phyloP scores from a whole-genome alignment of 2,113 vertebrate genomes.

The Camelus bactrianus region DNA sequence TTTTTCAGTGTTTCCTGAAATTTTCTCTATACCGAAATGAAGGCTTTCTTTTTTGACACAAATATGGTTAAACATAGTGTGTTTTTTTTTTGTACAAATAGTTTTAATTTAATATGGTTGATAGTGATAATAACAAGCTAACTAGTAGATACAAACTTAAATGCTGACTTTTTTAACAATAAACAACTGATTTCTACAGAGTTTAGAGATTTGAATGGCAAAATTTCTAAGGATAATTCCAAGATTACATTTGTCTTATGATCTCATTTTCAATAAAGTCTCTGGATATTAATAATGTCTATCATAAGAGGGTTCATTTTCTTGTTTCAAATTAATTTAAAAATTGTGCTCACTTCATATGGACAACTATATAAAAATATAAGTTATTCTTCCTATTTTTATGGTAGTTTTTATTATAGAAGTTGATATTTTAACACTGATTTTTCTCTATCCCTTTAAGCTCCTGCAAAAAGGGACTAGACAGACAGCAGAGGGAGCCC shows the following conservation, averaged over 20 bases:
- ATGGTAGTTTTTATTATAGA: slow-evolving; percentile 36
- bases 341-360: slow-evolving; percentile 32
- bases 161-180: not conserved
- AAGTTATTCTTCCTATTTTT: slow-evolving; percentile 29
- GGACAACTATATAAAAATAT: not conserved
- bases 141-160: not conserved
- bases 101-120: not conserved
- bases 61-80: not conserved
- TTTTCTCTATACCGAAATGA: not conserved
- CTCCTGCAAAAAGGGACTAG: not conserved
- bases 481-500: slow-evolving; percentile 74
- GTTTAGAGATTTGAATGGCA: not conserved
- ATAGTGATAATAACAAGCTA: not conserved
- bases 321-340: slow-evolving; percentile 26
- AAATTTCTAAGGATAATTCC: not conserved
- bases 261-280: not conserved
- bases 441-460: not conserved
- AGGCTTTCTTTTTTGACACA: not conserved
- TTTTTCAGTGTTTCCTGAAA: not conserved
- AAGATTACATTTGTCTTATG: not conserved
- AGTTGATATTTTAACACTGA: not conserved
- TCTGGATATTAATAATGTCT: not conserved
- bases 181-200: not conserved
- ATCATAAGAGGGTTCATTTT: not conserved
- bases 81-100: not conserved